Conservation (phyloP, 2,113 vertebrate species). For the Corythornis cristatus region DNA sequence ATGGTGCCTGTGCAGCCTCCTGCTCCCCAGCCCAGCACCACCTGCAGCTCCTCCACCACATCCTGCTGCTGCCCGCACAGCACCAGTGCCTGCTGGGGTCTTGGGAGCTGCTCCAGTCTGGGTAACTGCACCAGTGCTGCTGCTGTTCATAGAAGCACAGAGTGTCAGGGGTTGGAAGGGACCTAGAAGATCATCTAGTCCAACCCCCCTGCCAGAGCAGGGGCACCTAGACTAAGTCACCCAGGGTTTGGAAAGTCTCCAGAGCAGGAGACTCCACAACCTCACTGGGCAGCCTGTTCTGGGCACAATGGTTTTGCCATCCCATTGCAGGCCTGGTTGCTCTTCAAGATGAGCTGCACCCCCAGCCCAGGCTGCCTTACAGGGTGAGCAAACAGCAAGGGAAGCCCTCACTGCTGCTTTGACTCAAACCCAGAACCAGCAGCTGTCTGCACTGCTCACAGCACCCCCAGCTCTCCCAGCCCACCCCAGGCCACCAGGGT, state of each 20-base stretch:
- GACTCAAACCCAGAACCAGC: neutral
- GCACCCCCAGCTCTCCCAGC: neutral
- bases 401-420: neutral
- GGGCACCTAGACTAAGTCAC: too few species aligned
- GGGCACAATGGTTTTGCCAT: neutral
- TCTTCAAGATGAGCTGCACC: neutral
- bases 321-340: rapidly evolving
- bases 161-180: too few species aligned
- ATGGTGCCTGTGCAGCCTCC: rapidly evolving
- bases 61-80: neutral
- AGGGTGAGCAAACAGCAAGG: neutral
- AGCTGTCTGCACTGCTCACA: neutral
- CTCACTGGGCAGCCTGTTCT: neutral
- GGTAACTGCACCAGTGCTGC: neutral
- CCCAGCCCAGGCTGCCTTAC: rapidly evolving
- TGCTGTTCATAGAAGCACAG: too few species aligned
- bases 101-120: neutral
- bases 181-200: too few species aligned
- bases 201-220: too few species aligned
- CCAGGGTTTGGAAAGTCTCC: too few species aligned
- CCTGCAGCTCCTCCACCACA: rapidly evolving
- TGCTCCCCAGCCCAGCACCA: neutral
- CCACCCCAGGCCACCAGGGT: rapidly evolving
- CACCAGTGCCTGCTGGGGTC: neutral
- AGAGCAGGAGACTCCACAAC: too few species aligned